These are phyloP conservation scores for Pygocentrus nattereri DNA, from an alignment of 2,797 vertebrate species.

Conservation along the genomic window DNA sequence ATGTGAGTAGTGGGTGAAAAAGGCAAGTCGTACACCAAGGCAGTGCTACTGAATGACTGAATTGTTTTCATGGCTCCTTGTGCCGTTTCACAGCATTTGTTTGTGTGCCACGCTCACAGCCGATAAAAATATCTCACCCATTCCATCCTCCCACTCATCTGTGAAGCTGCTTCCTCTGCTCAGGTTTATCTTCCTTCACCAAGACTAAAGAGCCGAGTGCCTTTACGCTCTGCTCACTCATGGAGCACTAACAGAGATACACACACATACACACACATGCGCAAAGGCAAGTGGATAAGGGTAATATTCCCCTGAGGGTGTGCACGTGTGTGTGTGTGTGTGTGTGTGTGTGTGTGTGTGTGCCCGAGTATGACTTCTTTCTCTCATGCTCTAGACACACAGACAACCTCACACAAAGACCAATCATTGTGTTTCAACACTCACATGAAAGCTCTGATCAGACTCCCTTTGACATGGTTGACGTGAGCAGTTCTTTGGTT, in stretches of 20 bases:
- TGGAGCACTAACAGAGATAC: conserved; percentile 15
- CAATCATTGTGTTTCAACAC: conserved; percentile 22
- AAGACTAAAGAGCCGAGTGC: conserved; percentile 37
- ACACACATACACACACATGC: conserved; percentile 27
- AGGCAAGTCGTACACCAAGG: neutral
- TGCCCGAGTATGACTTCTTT: neutral
- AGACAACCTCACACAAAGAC: neutral
- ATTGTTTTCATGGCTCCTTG: neutral
- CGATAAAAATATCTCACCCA: conserved; percentile 14
- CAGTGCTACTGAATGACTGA: neutral
- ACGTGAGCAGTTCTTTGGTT: conserved; percentile 25
- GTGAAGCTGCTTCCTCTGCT: conserved; percentile 8
- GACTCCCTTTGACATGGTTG: conserved; percentile 39
- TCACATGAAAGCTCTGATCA: conserved; percentile 41
- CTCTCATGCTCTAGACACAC: neutral
- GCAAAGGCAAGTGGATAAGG: conserved; percentile 25
- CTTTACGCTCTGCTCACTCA: conserved; percentile 30
- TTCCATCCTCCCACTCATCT: conserved; percentile 13
- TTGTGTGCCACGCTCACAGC: neutral
- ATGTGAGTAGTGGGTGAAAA: conserved; percentile 84
- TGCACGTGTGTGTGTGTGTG: conserved; percentile 37
- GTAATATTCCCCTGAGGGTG: conserved; percentile 7
- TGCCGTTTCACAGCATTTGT: conserved; percentile 21
- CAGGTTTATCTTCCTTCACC: conserved; percentile 6
- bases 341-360: conserved; percentile 41